Evolutionary conservation across 2,113 vertebrate genomes (phyloP), one percentile per base, ranked within the genome.

Genomic region (Heterocephalus glaber): DNA sequence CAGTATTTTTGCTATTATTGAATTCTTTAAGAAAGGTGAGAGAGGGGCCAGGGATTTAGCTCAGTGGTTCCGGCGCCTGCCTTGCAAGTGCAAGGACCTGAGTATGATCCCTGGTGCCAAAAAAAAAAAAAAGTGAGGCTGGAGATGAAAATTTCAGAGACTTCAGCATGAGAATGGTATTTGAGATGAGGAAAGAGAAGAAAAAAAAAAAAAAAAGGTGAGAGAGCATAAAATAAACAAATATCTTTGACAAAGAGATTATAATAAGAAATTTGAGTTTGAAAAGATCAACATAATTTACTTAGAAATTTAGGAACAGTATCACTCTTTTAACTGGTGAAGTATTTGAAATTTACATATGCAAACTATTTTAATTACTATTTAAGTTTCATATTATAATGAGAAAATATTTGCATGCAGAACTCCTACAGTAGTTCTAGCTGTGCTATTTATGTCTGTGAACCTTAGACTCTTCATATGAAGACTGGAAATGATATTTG

Each of bases 401-500:
- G 20, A 47, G 28, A 87, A 96, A 92, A 88, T 72, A 61, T 41
- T 66, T 92, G 56, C 4, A 83, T 91, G 87, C 72, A 80, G 63
- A 95, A 65, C 10, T 93, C 38, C 77, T 54, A 24, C 3, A 3
- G 77, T 49, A 94, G 11, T 93, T 30, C 3, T 91, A 19, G 22
- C 9, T 88, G 5, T 89, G 35, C 0, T 58, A 80, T 81, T 95
- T 85, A 77, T 58, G 70, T 24, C 52, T 86, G 33, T 1, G 13
- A 77, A 93, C 60, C 6, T 92, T 86, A 82, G 60, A 24, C 44
- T 84, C 41, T 85, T 87, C 61, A 76, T 80, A 86, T 92, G 41
- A 91, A 95, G 96, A 81, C 47, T 95, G 24, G 47, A 68, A 92
- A 80, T 94, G 61, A 33, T 86, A 20, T 91, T 96, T 91, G 47